A percentile compares a stretch with the other conserved stretches of the same genome.
Evolutionary conservation across 1,140 invertebrate species (phyloP).

Genomic region (Habropoda laboriosa): DNA sequence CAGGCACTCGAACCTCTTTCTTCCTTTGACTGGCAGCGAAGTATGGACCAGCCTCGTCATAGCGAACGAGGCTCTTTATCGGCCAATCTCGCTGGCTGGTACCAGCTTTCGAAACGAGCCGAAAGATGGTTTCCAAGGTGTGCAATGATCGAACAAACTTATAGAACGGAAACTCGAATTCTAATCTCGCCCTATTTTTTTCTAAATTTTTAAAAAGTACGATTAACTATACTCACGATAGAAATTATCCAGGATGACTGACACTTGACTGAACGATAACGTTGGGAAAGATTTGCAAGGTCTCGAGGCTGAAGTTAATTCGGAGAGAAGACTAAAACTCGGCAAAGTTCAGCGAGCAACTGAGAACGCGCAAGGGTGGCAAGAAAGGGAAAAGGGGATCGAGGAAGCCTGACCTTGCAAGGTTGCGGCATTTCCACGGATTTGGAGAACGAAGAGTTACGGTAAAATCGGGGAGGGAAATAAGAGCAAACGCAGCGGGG

Average conservation of each 20-base stretch:
- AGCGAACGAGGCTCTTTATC: constrained; percentile 72
- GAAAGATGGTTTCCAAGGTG: constrained; percentile 74
- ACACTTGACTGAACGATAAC: not conserved
- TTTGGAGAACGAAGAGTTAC: not conserved
- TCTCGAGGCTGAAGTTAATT: not conserved
- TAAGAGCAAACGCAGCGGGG: constrained; percentile 69
- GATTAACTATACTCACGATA: not conserved
- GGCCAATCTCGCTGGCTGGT: constrained; percentile 68
- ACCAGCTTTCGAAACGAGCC: constrained; percentile 73
- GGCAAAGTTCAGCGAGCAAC: constrained; percentile 46
- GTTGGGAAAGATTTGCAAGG: no score
- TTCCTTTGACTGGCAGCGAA: constrained; percentile 67
- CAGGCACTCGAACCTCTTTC: constrained; percentile 70
- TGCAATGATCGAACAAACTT: no score
- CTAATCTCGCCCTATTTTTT: no score
- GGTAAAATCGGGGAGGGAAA: constrained; percentile 24
- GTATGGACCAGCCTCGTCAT: constrained; percentile 49
- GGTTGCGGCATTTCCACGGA: constrained; percentile 40
- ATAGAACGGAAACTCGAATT: no score
- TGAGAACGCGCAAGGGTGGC: constrained; percentile 46
- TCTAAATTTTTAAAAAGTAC: no score
- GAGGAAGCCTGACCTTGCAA: constrained; percentile 10
- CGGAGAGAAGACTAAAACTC: not conserved
- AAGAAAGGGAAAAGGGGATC: not conserved
- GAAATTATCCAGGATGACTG: not conserved